These are phyloP conservation scores for Balanococcus diminutus DNA, from an alignment of 2,888 invertebrate species.

Conservation along the genomic window DNA sequence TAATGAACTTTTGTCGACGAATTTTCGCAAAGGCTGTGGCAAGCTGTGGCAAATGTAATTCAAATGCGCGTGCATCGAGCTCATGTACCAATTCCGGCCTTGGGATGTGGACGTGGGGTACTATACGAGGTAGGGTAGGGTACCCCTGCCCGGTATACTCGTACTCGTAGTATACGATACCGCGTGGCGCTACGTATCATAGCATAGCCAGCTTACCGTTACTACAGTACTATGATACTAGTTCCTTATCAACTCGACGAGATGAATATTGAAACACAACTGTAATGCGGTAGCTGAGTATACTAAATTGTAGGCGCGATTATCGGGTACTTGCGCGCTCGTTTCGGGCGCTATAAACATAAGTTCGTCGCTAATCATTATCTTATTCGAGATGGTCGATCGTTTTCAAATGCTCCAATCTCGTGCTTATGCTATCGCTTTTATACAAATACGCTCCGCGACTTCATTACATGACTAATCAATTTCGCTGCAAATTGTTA, in stretches of 20 bases:
- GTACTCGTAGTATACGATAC: not conserved
- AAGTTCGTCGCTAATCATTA: not conserved
- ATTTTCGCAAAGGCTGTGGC: no score
- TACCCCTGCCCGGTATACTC: not conserved
- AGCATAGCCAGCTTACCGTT: not conserved
- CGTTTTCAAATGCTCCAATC: not conserved
- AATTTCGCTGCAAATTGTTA: not conserved
- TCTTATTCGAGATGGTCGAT: not conserved
- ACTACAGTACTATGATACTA: not conserved
- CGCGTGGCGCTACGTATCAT: no score
- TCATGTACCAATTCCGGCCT: not conserved
- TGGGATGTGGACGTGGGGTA: not conserved
- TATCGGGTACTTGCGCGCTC: not conserved
- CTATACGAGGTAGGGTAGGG: not conserved
- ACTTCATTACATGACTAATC: not conserved
- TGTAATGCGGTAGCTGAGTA: slow-evolving; percentile 1
- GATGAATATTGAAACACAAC: slow-evolving; percentile 20
- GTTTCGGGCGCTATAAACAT: not conserved
- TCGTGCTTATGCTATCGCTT: no score
- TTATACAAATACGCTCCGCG: not conserved
- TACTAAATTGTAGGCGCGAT: not conserved
- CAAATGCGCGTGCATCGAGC: not conserved
- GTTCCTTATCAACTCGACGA: slow-evolving; percentile 35
- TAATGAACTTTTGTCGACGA: not conserved
- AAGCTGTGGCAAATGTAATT: slow-evolving; percentile 26